Evolutionary conservation across 2,113 vertebrate genomes (phyloP).

Genomic region (Ictalurus furcatus): DNA sequence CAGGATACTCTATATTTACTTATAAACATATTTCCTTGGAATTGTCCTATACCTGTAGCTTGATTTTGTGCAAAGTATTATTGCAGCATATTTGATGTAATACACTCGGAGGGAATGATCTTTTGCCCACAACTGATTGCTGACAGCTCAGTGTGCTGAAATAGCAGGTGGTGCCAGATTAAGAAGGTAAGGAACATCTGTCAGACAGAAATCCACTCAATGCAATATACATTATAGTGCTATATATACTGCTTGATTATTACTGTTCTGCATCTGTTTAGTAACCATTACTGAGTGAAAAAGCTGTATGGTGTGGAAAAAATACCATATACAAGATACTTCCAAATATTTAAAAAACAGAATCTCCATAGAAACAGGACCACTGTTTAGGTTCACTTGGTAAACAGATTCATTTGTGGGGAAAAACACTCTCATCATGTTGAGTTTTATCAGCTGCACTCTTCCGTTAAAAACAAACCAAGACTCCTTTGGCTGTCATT

Average conservation of each 20-base stretch:
- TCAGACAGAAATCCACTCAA: slow-evolving; percentile 13
- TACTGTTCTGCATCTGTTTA: not conserved
- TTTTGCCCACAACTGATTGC: slow-evolving; percentile 41
- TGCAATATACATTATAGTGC: slow-evolving; percentile 18
- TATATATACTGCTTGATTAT: slow-evolving; percentile 23
- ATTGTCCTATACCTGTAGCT: not conserved
- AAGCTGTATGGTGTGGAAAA: not conserved
- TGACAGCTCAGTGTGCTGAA: slow-evolving; percentile 46
- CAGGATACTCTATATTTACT: not conserved
- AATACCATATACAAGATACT: not conserved
- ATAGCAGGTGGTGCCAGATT: slow-evolving; percentile 46
- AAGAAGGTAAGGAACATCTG: slow-evolving; percentile 17
- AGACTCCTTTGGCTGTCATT: slow-evolving; percentile 48
- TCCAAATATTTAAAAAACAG: not conserved
- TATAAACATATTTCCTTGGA: not conserved
- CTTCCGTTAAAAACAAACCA: slow-evolving; percentile 37
- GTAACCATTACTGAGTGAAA: not conserved
- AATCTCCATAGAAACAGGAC: not conserved
- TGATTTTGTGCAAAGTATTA: slow-evolving; percentile 19
- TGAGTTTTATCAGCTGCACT: slow-evolving; percentile 24
- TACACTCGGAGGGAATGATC: slow-evolving; percentile 33
- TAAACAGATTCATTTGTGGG: not conserved
- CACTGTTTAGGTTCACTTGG: not conserved
- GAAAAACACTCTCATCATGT: slow-evolving; percentile 20
- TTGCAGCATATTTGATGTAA: slow-evolving; percentile 31